Percentiles rank a stretch among this genome's conserved stretches.
Conservation (phyloP, 2,888 invertebrate species). For the Noctua pronuba region DNA sequence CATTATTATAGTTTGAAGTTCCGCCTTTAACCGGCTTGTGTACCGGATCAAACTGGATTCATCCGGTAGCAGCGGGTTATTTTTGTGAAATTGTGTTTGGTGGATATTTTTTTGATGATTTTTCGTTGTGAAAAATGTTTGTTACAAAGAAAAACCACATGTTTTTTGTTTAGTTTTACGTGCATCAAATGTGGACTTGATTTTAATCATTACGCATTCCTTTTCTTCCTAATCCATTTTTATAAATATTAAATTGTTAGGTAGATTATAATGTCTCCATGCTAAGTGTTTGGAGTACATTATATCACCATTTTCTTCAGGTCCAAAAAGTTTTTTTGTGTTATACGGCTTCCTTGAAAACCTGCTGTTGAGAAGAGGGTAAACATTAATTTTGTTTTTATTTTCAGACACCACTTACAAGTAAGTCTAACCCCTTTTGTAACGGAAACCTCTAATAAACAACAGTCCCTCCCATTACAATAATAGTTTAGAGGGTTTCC, state of each 20-base stretch:
- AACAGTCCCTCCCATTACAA: constrained; percentile 41
- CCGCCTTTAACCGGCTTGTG: constrained; percentile 48
- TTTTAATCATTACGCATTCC: neutral
- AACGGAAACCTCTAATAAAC: constrained; percentile 41
- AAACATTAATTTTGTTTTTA: neutral
- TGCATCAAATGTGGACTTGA: neutral
- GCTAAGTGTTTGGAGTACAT: neutral
- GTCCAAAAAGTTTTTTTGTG: neutral
- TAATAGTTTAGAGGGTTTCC: constrained; percentile 48
- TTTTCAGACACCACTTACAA: neutral
- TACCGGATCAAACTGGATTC: constrained; percentile 29
- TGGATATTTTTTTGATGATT: neutral
- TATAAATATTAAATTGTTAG: neutral
- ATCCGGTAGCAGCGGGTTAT: constrained; percentile 8
- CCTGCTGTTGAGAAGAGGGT: neutral
- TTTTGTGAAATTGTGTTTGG: neutral
- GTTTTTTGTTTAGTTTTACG: neutral
- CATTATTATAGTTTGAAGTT: constrained; percentile 52
- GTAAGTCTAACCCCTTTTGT: neutral
- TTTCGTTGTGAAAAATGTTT: neutral
- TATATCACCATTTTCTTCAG: no score
- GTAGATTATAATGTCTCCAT: neutral
- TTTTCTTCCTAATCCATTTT: neutral
- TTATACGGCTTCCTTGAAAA: neutral
- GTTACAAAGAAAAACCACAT: no score